These are phyloP conservation scores for Cuniculus paca DNA, from an alignment of 2,797 vertebrate species.

Conservation along the genomic window DNA sequence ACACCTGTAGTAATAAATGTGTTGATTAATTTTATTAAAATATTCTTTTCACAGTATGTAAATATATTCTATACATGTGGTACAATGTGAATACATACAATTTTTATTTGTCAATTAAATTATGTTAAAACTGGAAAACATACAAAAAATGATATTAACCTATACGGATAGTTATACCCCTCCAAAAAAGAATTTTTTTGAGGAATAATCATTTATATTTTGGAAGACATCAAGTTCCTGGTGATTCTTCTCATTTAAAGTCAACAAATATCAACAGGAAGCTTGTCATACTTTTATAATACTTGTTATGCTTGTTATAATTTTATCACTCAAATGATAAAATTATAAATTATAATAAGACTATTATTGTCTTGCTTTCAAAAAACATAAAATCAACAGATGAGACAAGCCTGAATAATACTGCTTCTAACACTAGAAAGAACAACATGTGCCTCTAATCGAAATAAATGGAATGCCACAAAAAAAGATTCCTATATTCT, in stretches of 20 bases:
- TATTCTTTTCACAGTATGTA: background rate
- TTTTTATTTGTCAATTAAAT: background rate
- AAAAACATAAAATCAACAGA: background rate
- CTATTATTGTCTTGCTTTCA: slow-evolving; percentile 36
- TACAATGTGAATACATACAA: background rate
- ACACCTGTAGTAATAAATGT: background rate
- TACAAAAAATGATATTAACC: background rate
- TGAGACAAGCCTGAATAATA: background rate
- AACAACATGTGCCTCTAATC: background rate
- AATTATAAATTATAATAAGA: background rate
- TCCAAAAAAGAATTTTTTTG: background rate
- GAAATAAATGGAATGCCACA: background rate
- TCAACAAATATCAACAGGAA: background rate
- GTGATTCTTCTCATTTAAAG: background rate
- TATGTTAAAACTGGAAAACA: background rate
- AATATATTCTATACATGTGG: background rate
- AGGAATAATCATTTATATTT: background rate
- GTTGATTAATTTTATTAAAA: background rate
- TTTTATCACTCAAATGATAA: background rate
- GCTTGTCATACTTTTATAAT: background rate
- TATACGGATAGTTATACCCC: background rate
- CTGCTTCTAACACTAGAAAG: background rate
- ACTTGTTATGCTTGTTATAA: background rate
- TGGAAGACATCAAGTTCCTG: background rate
- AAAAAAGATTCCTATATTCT: background rate